A percentile compares a stretch with the other conserved stretches of the same genome.
Conservation (phyloP, 1,140 invertebrate genomes). For the Trissolcus basalis region DNA sequence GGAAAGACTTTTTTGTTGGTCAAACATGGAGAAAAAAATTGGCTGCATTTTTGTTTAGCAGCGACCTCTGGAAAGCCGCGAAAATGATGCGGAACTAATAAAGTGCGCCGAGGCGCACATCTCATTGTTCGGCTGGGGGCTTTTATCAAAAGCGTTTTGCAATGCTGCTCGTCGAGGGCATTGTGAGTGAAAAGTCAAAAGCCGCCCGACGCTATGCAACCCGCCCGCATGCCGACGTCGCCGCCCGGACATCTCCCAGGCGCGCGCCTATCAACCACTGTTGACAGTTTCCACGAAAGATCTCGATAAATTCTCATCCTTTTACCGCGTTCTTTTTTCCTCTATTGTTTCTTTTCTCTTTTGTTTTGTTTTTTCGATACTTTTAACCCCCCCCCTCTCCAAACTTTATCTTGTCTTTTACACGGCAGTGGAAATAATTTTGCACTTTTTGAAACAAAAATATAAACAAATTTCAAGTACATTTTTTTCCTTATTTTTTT, state of each 20-base stretch:
- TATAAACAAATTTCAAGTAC: too few species aligned
- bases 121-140: conserved; percentile 43
- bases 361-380: background rate
- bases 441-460: too few species aligned
- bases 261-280: conserved; percentile 30
- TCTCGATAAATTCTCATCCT: conserved; percentile 16
- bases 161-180: conserved; percentile 34
- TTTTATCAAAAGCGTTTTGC: conserved; percentile 51
- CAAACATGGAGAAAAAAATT: background rate
- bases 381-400: too few species aligned
- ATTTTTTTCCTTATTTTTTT: too few species aligned
- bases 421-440: too few species aligned
- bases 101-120: conserved; percentile 40
- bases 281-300: conserved; percentile 42
- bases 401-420: background rate
- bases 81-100: conserved; percentile 53
- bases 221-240: conserved; percentile 41
- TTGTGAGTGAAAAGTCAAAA: conserved; percentile 54
- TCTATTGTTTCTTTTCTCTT: background rate
- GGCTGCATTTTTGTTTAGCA: background rate
- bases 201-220: conserved; percentile 48
- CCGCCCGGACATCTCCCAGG: conserved; percentile 38
- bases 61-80: conserved; percentile 45
- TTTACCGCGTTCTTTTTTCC: background rate
- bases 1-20: too few species aligned